Conservation (phyloP, 2,797 vertebrate species). For the Anas bahamensis region DNA sequence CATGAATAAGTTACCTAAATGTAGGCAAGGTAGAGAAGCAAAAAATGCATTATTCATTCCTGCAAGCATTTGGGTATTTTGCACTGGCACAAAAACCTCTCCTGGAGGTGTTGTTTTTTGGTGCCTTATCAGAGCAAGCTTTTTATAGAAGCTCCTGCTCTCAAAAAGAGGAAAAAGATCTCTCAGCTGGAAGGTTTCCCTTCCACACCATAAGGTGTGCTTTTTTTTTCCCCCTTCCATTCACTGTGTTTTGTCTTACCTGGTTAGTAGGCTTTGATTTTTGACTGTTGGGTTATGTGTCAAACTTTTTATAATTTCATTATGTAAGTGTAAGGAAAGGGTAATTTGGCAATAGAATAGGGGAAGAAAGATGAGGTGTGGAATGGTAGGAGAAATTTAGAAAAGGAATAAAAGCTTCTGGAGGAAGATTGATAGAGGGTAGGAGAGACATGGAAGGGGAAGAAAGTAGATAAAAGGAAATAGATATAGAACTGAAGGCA, state of each 20-base stretch:
- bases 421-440: background rate
- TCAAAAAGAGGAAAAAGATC: background rate
- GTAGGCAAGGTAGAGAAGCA: background rate
- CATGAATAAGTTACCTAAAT: background rate
- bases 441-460: background rate
- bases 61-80: background rate
- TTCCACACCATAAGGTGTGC: background rate
- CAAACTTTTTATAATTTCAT: background rate
- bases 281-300: background rate
- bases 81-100: background rate
- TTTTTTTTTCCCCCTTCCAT: accelerated
- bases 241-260: background rate
- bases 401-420: background rate
- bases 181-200: background rate
- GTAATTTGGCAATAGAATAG: background rate
- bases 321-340: background rate
- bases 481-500: background rate
- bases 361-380: background rate
- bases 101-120: background rate
- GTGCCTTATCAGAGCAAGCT: background rate
- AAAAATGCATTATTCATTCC: background rate
- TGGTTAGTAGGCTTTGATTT: background rate
- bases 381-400: background rate
- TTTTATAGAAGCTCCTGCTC: background rate
- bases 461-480: background rate